Percentiles rank a stretch among this genome's conserved stretches.
Evolutionary conservation across 2,113 vertebrate species (phyloP).

Genomic region (Centrocercus urophasianus): DNA sequence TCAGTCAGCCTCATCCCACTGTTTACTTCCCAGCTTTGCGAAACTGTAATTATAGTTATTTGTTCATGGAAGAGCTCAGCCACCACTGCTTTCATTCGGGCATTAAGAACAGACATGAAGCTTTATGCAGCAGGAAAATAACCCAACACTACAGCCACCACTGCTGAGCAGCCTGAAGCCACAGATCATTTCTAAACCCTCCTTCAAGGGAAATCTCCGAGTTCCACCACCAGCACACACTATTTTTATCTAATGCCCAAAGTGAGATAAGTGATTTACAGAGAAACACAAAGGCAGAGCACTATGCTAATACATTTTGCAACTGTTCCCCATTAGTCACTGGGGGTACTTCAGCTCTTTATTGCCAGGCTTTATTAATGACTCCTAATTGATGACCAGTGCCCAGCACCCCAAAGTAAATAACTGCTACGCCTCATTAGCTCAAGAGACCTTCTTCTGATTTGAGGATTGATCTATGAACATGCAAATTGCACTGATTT

Average conservation of each 20-base stretch:
- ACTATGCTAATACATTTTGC: slow-evolving; percentile 47
- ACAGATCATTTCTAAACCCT: background rate
- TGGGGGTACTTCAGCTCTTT: slow-evolving; percentile 51
- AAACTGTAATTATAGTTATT: slow-evolving; percentile 19
- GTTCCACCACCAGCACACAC: background rate
- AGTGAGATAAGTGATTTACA: slow-evolving; percentile 41
- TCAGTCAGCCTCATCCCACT: background rate
- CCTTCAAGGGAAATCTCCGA: slow-evolving; percentile 18
- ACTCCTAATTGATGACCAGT: slow-evolving; percentile 57
- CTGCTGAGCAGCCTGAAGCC: background rate
- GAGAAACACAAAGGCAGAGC: slow-evolving; percentile 53
- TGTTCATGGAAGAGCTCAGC: background rate
- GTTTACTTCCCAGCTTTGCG: slow-evolving; percentile 17
- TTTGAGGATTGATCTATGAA: slow-evolving; percentile 59
- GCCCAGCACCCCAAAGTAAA: slow-evolving; percentile 69
- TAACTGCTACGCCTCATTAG: slow-evolving; percentile 65
- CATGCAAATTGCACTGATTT: slow-evolving; percentile 60
- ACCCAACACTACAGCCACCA: fast-evolving
- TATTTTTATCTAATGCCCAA: slow-evolving; percentile 37
- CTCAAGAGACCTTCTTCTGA: slow-evolving; percentile 56
- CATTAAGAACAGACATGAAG: slow-evolving; percentile 3
- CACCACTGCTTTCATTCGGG: slow-evolving; percentile 4
- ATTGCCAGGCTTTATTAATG: slow-evolving; percentile 68
- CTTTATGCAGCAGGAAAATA: background rate
- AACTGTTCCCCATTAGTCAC: slow-evolving; percentile 66